These are phyloP conservation scores for Gastracanthus pulcherrimus DNA, from an alignment of 2,888 invertebrate species.

Conservation along the genomic window DNA sequence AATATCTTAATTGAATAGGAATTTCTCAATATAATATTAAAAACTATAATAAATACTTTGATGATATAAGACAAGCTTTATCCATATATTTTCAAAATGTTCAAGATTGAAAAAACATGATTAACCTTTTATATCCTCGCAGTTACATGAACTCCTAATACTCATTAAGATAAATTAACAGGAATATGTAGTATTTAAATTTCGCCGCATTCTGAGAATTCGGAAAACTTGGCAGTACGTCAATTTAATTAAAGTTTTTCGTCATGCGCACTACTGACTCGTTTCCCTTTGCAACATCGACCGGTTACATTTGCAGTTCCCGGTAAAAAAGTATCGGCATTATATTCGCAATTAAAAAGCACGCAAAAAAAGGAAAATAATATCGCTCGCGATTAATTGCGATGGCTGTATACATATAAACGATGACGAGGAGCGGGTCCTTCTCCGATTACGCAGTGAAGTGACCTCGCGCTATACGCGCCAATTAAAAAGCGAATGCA, in stretches of 20 bases:
- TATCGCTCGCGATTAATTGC: constrained; percentile 45
- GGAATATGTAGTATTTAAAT: background rate
- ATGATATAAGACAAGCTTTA: too few species aligned
- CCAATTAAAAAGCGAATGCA: constrained; percentile 51
- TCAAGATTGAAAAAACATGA: too few species aligned
- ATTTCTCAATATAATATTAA: too few species aligned
- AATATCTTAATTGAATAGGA: too few species aligned
- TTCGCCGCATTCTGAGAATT: background rate
- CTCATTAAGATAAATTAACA: too few species aligned
- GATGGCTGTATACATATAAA: constrained; percentile 6
- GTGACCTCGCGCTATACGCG: constrained; percentile 34
- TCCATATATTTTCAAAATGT: too few species aligned
- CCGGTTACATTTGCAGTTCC: constrained; percentile 31
- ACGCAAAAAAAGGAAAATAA: constrained; percentile 19
- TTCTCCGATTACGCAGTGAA: background rate
- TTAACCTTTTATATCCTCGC: too few species aligned
- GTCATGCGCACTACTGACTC: background rate
- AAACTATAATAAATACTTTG: too few species aligned
- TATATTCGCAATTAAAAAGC: constrained; percentile 32
- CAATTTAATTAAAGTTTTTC: constrained; percentile 46
- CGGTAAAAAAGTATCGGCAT: background rate
- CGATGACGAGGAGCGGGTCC: constrained; percentile 10
- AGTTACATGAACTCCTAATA: background rate
- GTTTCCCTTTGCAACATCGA: constrained; percentile 10
- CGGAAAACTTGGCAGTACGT: constrained; percentile 1